Percentiles rank a stretch among this genome's conserved stretches.
Evolutionary conservation across 2,888 invertebrate species (phyloP).

Genomic region (Artemia sp.): DNA sequence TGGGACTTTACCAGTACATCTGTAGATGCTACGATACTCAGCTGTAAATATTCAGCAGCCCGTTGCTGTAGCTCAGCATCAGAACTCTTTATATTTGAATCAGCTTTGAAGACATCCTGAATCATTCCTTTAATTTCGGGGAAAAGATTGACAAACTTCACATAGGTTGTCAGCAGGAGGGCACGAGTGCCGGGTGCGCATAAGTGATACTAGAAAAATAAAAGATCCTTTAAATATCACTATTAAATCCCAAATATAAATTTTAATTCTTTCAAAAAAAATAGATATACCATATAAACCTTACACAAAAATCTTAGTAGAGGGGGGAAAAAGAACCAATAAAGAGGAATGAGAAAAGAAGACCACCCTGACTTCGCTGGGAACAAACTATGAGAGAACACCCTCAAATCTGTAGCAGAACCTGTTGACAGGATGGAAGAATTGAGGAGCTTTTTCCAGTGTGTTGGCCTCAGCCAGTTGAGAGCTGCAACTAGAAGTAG

Average conservation of each 20-base stretch:
- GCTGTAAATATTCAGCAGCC: slow-evolving; percentile 89
- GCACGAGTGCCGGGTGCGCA: slow-evolving; percentile 95
- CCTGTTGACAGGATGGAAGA: too few relatives aligned
- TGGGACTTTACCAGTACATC: slow-evolving; percentile 57
- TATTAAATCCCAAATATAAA: not conserved
- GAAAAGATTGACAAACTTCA: slow-evolving; percentile 97
- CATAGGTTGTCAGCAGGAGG: slow-evolving; percentile 87
- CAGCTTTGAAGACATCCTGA: slow-evolving; percentile 80
- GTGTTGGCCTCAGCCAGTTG: too few relatives aligned
- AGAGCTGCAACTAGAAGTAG: too few relatives aligned
- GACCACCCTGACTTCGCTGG: too few relatives aligned
- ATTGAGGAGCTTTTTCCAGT: too few relatives aligned
- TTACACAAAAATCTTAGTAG: not conserved
- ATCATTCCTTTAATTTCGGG: slow-evolving; percentile 93
- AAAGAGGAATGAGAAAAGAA: too few relatives aligned
- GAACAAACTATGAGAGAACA: too few relatives aligned
- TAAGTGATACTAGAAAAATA: slow-evolving; percentile 55
- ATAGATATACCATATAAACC: not conserved
- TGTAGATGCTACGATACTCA: slow-evolving; percentile 85
- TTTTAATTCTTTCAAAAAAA: slow-evolving; percentile 1
- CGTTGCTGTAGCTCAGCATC: slow-evolving; percentile 97
- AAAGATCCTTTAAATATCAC: slow-evolving; percentile 21
- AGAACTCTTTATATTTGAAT: slow-evolving; percentile 88
- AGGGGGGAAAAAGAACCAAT: too few relatives aligned
- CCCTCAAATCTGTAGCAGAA: too few relatives aligned